Evolutionary conservation across 2,797 vertebrate genomes (phyloP), one percentile per base, ranked within the genome.

Genomic region (Enteromius fasciolatus): DNA sequence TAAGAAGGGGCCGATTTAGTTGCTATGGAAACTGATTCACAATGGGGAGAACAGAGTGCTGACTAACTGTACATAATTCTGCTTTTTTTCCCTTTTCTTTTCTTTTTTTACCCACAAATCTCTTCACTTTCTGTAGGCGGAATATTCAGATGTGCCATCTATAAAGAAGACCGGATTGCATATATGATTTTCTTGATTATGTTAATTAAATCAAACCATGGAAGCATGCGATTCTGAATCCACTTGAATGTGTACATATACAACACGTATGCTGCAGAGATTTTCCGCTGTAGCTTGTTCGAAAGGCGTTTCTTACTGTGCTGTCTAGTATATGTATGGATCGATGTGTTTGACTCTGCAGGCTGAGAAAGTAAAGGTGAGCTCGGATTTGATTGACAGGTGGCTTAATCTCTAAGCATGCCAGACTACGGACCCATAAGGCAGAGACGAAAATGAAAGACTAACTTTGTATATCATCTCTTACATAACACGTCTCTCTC

Each of bases 1-100:
- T 83, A 87, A 89, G 86, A 84, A 86, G 88, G 84, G 87, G 85
- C 85, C 78, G 84, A 87, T 87, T 87, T 81, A 76, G 88, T 89
- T 89, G 88, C 88, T 87, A 89, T 89, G 88, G 88, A 87, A 89
- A 89, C 88, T 84, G 86, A 89, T 87, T 89, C 86, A 89, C 86
- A 89, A 89, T 87, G 84, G 88, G 88, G 85, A 89, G 88, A 87
- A 87, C 84, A 89, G 88, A 87, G 88, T 89, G 88, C 88, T 89
- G 88, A 89, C 88, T 89, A 89, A 89, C 88, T 87, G 86, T 87
- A 89, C 82, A 89, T 86, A 86, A 86, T 33, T 33, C 61, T 33
- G 61, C 61, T 87, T 89, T 85, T 74, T 78, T 33, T 72, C 52
- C 20, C 46, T 59, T 64, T 39, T 39, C 68, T 61, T 67, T 69